Conservation (phyloP, 2,888 invertebrate species). For the Margaritifera margaritifera region DNA sequence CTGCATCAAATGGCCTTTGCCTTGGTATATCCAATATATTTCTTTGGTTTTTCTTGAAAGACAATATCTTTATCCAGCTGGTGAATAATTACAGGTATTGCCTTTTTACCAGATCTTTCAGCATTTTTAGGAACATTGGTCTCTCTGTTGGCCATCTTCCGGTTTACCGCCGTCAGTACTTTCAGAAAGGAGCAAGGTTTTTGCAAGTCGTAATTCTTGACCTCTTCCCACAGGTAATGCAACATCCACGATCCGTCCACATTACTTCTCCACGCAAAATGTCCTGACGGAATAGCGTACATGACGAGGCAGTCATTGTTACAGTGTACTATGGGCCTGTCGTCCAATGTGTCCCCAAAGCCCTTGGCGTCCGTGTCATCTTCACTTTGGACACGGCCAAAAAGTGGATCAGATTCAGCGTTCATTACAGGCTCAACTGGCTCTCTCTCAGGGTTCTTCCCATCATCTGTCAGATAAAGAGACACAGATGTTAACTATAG, state of each 20-base stretch:
- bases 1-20: too few species aligned
- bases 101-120: conserved; percentile 22
- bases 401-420: too few species aligned
- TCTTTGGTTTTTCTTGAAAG: conserved; percentile 12
- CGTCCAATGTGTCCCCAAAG: neutral
- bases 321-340: conserved; percentile 29
- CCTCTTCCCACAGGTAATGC: conserved; percentile 25
- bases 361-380: too few species aligned
- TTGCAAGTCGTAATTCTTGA: conserved; percentile 25
- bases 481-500: too few species aligned
- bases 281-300: conserved; percentile 35
- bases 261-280: conserved; percentile 34
- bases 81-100: conserved; percentile 34
- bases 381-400: too few species aligned
- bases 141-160: conserved; percentile 17
- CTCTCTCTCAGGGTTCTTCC: too few species aligned
- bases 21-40: too few species aligned
- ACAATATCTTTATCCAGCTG: conserved; percentile 31
- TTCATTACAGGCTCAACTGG: too few species aligned
- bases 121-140: conserved; percentile 21
- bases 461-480: too few species aligned
- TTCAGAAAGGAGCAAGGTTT: conserved; percentile 22
- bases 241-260: conserved; percentile 38
- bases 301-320: conserved; percentile 32
- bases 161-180: conserved; percentile 22